Percentiles rank a stretch among this genome's conserved stretches.
Evolutionary conservation across 1,140 invertebrate genomes (phyloP).

Genomic region (Vollenhovia emeryi): DNA sequence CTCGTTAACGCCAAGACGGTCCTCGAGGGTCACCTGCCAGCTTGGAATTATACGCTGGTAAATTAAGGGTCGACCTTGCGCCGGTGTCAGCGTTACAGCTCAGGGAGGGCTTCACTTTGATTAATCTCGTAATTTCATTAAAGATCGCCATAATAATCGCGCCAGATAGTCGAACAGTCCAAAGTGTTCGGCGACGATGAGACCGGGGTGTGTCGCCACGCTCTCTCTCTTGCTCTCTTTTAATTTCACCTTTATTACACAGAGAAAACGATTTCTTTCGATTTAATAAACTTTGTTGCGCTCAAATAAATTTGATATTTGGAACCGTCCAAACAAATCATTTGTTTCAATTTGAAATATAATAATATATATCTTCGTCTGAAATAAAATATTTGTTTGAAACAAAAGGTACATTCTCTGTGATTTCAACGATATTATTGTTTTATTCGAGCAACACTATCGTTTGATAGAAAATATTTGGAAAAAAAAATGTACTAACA

Average conservation of each 20-base stretch:
- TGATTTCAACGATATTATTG: too few species aligned
- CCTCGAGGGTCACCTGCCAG: constrained; percentile 19
- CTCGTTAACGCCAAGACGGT: constrained; percentile 25
- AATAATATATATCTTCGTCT: too few species aligned
- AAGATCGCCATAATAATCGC: neutral
- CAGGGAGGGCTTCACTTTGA: neutral
- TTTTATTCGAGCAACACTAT: too few species aligned
- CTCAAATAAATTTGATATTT: too few species aligned
- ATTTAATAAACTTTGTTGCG: too few species aligned
- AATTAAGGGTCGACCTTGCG: constrained; percentile 28
- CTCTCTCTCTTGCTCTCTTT: neutral
- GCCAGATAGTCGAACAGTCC: neutral
- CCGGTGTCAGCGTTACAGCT: neutral
- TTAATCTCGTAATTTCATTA: constrained; percentile 39
- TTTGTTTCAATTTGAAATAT: too few species aligned
- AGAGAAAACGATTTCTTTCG: too few species aligned
- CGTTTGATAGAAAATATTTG: too few species aligned
- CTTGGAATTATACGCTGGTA: constrained; percentile 12
- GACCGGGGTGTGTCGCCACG: neutral
- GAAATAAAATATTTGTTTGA: too few species aligned
- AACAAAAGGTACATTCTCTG: too few species aligned
- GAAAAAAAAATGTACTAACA: too few species aligned
- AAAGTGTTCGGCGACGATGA: neutral
- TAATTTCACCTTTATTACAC: neutral
- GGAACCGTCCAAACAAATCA: too few species aligned